Conservation (phyloP, 2,797 vertebrate species). For the Lagocephalus sceleratus region DNA sequence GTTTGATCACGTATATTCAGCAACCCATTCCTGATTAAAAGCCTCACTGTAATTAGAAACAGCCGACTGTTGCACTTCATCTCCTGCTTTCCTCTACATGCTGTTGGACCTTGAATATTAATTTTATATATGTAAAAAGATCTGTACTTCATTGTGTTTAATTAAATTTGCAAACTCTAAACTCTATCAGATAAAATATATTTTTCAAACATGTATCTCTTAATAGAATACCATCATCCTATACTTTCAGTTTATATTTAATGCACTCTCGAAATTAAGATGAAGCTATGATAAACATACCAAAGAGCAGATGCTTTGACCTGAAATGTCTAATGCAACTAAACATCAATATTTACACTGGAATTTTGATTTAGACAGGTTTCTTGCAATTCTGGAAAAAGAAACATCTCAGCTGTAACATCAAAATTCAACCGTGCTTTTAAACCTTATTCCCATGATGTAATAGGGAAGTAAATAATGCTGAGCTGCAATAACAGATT, state of each 20-base stretch:
- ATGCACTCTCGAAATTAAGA: too few species aligned
- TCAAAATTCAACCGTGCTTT: constrained; percentile 10
- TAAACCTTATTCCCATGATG: constrained; percentile 21
- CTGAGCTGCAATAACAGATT: constrained; percentile 26
- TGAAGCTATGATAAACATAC: too few species aligned
- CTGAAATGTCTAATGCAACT: neutral
- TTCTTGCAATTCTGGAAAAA: constrained; percentile 21
- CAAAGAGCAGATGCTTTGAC: neutral
- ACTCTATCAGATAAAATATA: too few species aligned
- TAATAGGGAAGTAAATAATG: constrained; percentile 24
- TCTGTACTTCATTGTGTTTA: too few species aligned
- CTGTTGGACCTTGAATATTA: too few species aligned
- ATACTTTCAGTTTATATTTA: too few species aligned
- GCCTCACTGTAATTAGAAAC: constrained; percentile 8
- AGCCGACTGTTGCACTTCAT: neutral
- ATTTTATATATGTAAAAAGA: too few species aligned
- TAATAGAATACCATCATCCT: too few species aligned
- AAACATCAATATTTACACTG: neutral
- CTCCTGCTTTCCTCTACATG: too few species aligned
- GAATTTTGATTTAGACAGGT: constrained; percentile 1
- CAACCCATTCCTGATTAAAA: constrained; percentile 4
- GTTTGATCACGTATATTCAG: constrained; percentile 17
- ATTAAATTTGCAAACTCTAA: too few species aligned
- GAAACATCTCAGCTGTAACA: neutral
- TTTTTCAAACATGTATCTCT: too few species aligned